These are phyloP conservation scores for Pristiophorus japonicus DNA, from an alignment of 2,113 vertebrate genomes.

Conservation along the genomic window DNA sequence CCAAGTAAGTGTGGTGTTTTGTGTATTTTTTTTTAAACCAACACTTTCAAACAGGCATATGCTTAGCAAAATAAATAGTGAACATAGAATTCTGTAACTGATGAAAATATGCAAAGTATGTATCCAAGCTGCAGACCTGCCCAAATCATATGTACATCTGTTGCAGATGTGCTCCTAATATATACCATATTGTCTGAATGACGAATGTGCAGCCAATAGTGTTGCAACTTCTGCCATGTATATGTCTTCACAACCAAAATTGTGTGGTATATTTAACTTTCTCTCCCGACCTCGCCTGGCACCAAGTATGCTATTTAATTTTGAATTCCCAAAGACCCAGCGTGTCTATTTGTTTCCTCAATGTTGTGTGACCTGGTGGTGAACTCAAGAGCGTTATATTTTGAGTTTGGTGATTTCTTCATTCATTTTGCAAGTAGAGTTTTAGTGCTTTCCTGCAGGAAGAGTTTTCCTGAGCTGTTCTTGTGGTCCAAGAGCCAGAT, in stretches of 20 bases:
- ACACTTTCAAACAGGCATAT: background rate
- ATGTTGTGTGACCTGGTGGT: background rate
- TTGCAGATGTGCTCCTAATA: background rate
- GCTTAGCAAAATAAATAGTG: background rate
- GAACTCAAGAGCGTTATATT: background rate
- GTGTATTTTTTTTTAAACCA: slow-evolving; percentile 33
- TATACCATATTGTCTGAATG: background rate
- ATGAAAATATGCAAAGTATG: background rate
- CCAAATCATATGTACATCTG: background rate
- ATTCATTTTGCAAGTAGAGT: background rate
- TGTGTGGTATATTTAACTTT: background rate
- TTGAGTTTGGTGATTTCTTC: background rate
- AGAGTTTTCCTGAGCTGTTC: background rate
- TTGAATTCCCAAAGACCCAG: background rate
- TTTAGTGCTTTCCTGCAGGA: background rate
- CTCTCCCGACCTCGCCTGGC: background rate
- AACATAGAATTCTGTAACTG: too few species aligned
- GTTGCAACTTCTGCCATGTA: background rate
- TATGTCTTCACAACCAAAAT: background rate
- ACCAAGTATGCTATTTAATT: background rate
- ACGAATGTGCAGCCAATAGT: background rate
- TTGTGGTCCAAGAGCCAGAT: background rate
- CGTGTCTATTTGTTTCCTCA: background rate
- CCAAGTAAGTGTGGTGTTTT: slow-evolving; percentile 69
- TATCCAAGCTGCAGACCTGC: background rate